Conservation (phyloP, 2,797 vertebrate species). For the Onychomys leucogaster region DNA sequence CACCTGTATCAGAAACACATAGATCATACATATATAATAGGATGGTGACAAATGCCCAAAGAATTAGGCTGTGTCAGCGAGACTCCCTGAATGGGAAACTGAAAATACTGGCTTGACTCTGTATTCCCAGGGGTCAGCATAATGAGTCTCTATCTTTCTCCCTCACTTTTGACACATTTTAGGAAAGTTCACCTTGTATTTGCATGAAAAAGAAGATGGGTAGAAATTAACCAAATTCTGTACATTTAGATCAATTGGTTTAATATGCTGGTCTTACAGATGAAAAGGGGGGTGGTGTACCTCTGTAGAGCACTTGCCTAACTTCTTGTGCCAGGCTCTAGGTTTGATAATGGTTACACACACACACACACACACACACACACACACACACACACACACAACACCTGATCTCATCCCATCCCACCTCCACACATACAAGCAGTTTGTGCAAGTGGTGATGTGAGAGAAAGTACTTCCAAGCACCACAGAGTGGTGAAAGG, state of each 20-base stretch:
- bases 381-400: background rate
- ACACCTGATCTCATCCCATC: background rate
- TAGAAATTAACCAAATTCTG: background rate
- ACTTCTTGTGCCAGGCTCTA: background rate
- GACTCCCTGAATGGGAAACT: slow-evolving; percentile 22
- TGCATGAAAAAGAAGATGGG: background rate
- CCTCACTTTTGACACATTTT: slow-evolving; percentile 1
- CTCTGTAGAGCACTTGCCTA: background rate
- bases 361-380: background rate
- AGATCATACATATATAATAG: background rate
- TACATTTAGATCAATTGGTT: background rate
- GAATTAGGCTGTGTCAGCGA: background rate
- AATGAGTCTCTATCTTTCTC: background rate
- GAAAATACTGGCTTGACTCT: background rate
- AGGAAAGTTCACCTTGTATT: slow-evolving; percentile 9
- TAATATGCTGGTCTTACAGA: background rate
- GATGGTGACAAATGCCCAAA: background rate
- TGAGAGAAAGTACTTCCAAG: background rate
- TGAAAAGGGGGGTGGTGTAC: background rate
- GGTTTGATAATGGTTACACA: background rate
- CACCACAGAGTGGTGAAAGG: background rate
- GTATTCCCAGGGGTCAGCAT: background rate
- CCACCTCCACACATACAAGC: background rate
- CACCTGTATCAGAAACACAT: background rate
- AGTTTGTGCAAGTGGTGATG: too few relatives aligned